Conservation (phyloP, 2,888 invertebrate species). For the Rhagophthalmus giganteus region DNA sequence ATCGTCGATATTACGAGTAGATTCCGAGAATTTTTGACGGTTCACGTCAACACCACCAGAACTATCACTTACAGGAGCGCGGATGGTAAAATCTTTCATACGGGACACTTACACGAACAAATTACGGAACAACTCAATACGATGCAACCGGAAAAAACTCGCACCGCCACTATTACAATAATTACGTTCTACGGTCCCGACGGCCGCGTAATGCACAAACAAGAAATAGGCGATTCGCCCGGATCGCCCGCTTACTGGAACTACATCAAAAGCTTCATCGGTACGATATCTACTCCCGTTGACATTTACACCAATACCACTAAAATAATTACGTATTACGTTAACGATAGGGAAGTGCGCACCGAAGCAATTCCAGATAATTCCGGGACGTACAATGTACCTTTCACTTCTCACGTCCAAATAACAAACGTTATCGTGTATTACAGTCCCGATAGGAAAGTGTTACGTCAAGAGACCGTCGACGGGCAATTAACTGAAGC, state of each 20-base stretch:
- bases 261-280: slow-evolving; percentile 8
- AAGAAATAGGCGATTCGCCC: slow-evolving; percentile 10
- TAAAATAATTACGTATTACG: slow-evolving; percentile 14
- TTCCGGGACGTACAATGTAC: slow-evolving; percentile 4
- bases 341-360: slow-evolving; percentile 7
- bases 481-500: slow-evolving; percentile 7
- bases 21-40: background rate
- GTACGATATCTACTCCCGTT: slow-evolving; percentile 2
- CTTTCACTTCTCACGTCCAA: slow-evolving; percentile 7
- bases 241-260: slow-evolving; percentile 10
- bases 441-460: slow-evolving; percentile 4
- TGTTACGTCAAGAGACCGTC: slow-evolving; percentile 8
- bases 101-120: slow-evolving; percentile 3
- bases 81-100: background rate
- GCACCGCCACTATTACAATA: slow-evolving; percentile 2
- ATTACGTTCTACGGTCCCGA: slow-evolving; percentile 7
- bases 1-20: background rate
- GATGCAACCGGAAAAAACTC: slow-evolving; percentile 5
- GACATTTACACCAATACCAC: slow-evolving; percentile 15
- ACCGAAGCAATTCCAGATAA: slow-evolving; percentile 4
- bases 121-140: slow-evolving; percentile 6
- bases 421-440: slow-evolving; percentile 12
- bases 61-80: slow-evolving; percentile 3
- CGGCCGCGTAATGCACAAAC: slow-evolving; percentile 3
- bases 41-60: slow-evolving; percentile 6